A percentile compares a stretch with the other conserved stretches of the same genome.
These are phyloP conservation scores for Seladonia tumulorum DNA, from an alignment of 2,888 invertebrate species.

Conservation along the genomic window DNA sequence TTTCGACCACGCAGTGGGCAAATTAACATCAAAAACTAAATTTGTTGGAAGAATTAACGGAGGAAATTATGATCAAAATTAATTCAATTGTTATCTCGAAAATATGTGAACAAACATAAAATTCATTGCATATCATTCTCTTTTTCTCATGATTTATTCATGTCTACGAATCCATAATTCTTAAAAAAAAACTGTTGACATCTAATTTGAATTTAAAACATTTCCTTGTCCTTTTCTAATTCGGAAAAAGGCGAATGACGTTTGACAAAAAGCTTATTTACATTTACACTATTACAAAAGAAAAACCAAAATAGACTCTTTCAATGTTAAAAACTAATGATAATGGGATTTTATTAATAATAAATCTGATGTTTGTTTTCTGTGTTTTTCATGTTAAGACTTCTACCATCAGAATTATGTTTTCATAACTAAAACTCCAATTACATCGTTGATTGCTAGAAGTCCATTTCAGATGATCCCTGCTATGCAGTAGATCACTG, in stretches of 20 bases:
- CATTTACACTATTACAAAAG: background rate
- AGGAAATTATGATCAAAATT: background rate
- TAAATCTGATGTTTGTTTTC: background rate
- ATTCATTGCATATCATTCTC: background rate
- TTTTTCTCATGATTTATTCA: background rate
- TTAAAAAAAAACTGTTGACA: background rate
- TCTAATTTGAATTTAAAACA: background rate
- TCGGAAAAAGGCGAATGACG: background rate
- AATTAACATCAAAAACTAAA: background rate
- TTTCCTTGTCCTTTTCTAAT: background rate
- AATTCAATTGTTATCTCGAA: background rate
- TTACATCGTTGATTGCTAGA: slow-evolving; percentile 7
- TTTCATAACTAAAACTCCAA: slow-evolving; percentile 4
- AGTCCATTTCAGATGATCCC: background rate
- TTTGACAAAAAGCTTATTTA: background rate
- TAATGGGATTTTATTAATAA: background rate
- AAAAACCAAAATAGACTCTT: background rate
- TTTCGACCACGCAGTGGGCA: background rate
- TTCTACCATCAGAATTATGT: background rate
- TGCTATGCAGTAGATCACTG: slow-evolving; percentile 7
- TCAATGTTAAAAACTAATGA: background rate
- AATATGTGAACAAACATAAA: background rate
- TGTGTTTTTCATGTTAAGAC: background rate
- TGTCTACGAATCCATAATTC: background rate
- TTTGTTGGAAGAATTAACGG: background rate